phyloP scores from a whole-genome alignment of 2,113 vertebrate species.

The Sylvilagus bachmani region DNA sequence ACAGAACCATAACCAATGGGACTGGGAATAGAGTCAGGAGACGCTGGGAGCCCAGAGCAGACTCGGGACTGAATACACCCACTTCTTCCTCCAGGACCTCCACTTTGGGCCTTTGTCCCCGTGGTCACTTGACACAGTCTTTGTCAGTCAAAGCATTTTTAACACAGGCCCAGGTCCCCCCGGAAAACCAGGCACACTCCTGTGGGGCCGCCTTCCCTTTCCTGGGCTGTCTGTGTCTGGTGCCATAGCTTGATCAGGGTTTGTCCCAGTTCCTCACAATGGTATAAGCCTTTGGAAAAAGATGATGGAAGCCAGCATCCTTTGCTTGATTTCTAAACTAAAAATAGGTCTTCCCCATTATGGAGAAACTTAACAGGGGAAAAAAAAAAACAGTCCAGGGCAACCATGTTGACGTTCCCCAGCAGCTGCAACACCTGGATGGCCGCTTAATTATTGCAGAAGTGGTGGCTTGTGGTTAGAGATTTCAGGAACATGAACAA shows the following conservation, averaged over 20 bases:
- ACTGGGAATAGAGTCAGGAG: not conserved
- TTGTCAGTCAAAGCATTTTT: not conserved
- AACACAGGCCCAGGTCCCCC: not conserved
- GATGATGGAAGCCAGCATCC: constrained; percentile 32
- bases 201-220: not conserved
- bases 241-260: not conserved
- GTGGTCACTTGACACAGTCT: not conserved
- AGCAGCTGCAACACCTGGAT: constrained; percentile 60
- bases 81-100: not conserved
- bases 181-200: not conserved
- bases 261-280: not conserved
- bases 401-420: not conserved
- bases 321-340: constrained; percentile 47
- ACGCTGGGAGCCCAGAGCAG: accelerated
- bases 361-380: constrained; percentile 8
- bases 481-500: not conserved
- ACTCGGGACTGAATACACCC: not conserved
- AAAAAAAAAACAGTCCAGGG: not conserved
- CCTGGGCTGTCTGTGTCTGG: accelerated
- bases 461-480: not conserved
- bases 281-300: not conserved
- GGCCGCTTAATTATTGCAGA: not conserved
- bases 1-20: accelerated
- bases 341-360: constrained; percentile 62
- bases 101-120: not conserved